Base-by-base conservation (phyloP, 2,888 invertebrate genomes). In the Parasteatoda lunata region DNA sequence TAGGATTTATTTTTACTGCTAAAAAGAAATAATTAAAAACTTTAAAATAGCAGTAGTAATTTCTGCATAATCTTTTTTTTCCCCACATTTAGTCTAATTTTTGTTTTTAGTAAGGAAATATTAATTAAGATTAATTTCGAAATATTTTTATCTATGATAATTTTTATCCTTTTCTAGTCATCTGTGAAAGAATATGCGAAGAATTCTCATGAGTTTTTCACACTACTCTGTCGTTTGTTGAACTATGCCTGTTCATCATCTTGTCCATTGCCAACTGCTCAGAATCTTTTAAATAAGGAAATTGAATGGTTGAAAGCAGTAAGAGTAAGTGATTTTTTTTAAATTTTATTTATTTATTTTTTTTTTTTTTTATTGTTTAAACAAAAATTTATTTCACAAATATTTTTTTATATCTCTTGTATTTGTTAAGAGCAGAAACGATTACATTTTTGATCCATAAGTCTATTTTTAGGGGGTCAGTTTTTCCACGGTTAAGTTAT, bases 261-360 rank as follows among this genome's bases (percentile, higher is more conserved):
- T 77, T 95, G 95, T 86, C 94, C 95, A 2, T 93, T 96, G 84
- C 93, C 95, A 4, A 94, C 94, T 52, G 94, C 95, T 69, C 96
- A 96, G 90, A 93, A 93, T n/a, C 93, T 96, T 79, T 92, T 96
- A 68, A 93, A 94, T 78, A 93, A 94, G 89, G 95, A 97, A 93
- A 96, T 97, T 87, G 93, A 94, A 6, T 97, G 97, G 97, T 92
- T 96, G 88, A 94, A 95, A 89, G 93, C 93, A 90, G 93, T 94
- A 3, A 92, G 94, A 91, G 94, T 93, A 92, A 90, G 91, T 90
- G n/a, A n/a, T n/a, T n/a, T n/a, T n/a, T n/a, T n/a, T n/a, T n/a
- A n/a, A n/a, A n/a, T n/a, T n/a, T n/a, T n/a, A n/a, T n/a, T n/a
- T n/a, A n/a, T n/a, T n/a, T n/a, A n/a, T n/a, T n/a, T n/a, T n/a